These are phyloP conservation scores for Coelopa pilipes DNA, from an alignment of 2,888 invertebrate genomes.

Conservation along the genomic window DNA sequence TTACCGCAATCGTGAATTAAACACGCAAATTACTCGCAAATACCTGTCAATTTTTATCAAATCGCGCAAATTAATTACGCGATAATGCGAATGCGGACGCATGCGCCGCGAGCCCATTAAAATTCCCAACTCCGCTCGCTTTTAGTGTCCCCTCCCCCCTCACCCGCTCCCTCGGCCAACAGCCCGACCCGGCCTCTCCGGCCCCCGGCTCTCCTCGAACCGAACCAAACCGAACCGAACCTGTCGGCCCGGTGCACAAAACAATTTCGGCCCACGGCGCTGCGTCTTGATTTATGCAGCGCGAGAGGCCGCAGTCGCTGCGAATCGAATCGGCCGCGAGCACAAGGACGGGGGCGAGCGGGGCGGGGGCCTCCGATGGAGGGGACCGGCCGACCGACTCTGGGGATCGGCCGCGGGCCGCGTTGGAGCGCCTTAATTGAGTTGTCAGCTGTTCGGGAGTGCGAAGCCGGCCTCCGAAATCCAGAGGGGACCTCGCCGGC, in stretches of 20 bases:
- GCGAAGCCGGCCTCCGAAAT: not conserved
- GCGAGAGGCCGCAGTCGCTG: constrained; percentile 22
- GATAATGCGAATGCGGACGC: constrained; percentile 46
- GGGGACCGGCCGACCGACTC: not conserved
- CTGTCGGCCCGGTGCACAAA: constrained; percentile 21
- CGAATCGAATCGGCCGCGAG: constrained; percentile 1
- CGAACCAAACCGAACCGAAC: constrained; percentile 1
- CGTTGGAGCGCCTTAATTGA: constrained; percentile 45
- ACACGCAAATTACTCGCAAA: constrained; percentile 22
- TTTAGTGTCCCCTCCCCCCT: no score
- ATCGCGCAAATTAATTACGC: constrained; percentile 48
- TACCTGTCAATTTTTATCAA: constrained; percentile 47
- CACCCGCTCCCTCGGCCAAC: no score
- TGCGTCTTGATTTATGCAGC: constrained; percentile 41
- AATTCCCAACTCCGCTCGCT: not conserved
- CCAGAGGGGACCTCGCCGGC: not conserved
- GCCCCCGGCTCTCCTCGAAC: no score
- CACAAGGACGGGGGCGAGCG: not conserved
- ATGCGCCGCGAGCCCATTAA: constrained; percentile 28
- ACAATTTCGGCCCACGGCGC: constrained; percentile 36
- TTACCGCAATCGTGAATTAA: constrained; percentile 8
- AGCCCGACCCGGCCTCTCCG: no score
- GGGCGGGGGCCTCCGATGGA: not conserved
- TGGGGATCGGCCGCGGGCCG: constrained; percentile 24
- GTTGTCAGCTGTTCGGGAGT: constrained; percentile 37